Evolutionary conservation across 2,113 vertebrate species (phyloP).

Genomic region (Eurypyga helias): DNA sequence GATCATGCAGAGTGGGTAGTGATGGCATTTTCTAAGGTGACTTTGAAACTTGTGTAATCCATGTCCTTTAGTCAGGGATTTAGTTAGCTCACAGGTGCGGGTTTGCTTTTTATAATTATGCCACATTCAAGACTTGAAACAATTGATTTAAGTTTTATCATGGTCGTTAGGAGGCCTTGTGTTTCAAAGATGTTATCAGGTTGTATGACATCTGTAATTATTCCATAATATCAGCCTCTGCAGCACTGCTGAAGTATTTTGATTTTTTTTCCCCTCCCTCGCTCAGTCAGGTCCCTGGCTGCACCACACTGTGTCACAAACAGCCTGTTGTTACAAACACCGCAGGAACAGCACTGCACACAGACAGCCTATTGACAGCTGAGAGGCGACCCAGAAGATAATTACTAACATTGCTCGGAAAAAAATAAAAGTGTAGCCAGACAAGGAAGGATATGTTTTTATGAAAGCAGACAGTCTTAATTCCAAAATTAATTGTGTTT

Average conservation of each 20-base stretch:
- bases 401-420: constrained; percentile 4
- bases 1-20: neutral
- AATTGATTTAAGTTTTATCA: neutral
- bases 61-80: neutral
- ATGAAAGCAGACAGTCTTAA: constrained; percentile 50
- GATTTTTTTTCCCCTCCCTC: neutral
- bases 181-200: neutral
- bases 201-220: constrained; percentile 35
- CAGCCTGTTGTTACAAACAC: constrained; percentile 49
- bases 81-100: neutral
- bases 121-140: neutral
- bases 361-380: constrained; percentile 35
- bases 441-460: constrained; percentile 43
- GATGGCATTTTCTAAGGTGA: neutral
- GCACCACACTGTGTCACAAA: constrained; percentile 8
- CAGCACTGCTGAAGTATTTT: neutral
- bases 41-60: neutral
- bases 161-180: constrained; percentile 11
- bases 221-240: neutral
- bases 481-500: constrained; percentile 55
- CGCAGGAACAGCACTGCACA: neutral
- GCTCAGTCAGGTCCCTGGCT: neutral
- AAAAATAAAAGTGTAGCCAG: neutral
- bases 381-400: constrained; percentile 26
- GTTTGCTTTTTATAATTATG: neutral